Evolutionary conservation across 2,797 vertebrate species (phyloP).

Genomic region (Uromys caudimaculatus): DNA sequence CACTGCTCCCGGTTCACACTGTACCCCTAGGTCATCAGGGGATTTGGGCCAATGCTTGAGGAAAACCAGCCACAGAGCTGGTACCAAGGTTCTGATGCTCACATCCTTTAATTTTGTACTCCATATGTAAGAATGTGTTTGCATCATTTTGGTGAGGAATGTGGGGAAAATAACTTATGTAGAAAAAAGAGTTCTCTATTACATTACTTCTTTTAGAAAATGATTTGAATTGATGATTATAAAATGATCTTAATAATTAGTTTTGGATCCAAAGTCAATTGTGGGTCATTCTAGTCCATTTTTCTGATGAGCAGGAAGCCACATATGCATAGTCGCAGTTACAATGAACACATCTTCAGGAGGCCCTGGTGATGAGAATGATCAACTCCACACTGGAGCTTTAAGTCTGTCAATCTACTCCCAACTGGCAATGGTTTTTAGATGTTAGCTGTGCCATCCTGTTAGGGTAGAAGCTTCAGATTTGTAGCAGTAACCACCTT

Average conservation of each 20-base stretch:
- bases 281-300: neutral
- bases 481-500: neutral
- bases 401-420: slow-evolving; percentile 21
- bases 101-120: neutral
- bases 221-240: neutral
- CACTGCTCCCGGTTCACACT: neutral
- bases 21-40: neutral
- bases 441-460: neutral
- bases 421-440: neutral
- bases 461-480: neutral
- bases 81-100: neutral
- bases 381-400: neutral
- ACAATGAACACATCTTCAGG: neutral
- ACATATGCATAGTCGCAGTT: neutral
- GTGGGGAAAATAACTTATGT: neutral
- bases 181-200: neutral
- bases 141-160: neutral
- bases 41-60: neutral
- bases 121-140: neutral
- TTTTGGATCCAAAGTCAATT: neutral
- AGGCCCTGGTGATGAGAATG: neutral
- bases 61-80: neutral
- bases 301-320: slow-evolving; percentile 14
- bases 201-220: neutral
- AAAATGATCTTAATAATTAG: slow-evolving; percentile 28